Percentiles rank a stretch among this genome's conserved stretches.
Evolutionary conservation across 2,888 invertebrate species (phyloP).

Genomic region (Chirona hameri): DNA sequence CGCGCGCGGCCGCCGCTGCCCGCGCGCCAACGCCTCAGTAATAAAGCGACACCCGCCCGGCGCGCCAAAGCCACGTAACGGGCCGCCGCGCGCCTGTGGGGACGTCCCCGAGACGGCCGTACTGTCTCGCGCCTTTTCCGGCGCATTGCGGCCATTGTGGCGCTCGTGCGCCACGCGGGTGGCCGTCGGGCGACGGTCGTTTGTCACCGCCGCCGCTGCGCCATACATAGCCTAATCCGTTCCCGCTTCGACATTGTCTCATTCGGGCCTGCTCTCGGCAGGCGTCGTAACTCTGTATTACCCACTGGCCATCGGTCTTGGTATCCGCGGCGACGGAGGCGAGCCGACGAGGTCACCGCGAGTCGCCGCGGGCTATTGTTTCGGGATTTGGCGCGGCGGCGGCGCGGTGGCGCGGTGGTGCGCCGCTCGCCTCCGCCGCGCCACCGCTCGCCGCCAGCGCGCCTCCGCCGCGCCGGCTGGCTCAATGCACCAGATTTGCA

Average conservation of each 20-base stretch:
- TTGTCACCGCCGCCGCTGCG: neutral
- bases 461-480: too few relatives aligned
- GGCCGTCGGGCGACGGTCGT: neutral
- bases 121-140: neutral
- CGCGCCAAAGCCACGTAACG: neutral
- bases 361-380: neutral
- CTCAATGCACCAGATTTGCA: conserved; percentile 27
- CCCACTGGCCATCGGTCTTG: conserved; percentile 5
- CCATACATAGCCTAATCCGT: conserved; percentile 27
- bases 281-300: neutral
- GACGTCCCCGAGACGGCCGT: too few relatives aligned
- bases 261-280: neutral
- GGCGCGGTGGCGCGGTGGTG: neutral
- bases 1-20: too few relatives aligned
- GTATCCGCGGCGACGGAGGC: neutral
- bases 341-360: neutral
- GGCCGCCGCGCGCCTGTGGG: too few relatives aligned
- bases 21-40: neutral
- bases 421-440: too few relatives aligned
- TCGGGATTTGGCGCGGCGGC: neutral
- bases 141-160: neutral
- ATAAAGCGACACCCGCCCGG: neutral
- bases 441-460: too few relatives aligned
- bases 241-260: conserved; percentile 23
- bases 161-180: conserved; percentile 13